Percentiles rank a stretch among this genome's conserved stretches.
phyloP scores from a whole-genome alignment of 1,140 invertebrate genomes.

The Drosophila asahinai region DNA sequence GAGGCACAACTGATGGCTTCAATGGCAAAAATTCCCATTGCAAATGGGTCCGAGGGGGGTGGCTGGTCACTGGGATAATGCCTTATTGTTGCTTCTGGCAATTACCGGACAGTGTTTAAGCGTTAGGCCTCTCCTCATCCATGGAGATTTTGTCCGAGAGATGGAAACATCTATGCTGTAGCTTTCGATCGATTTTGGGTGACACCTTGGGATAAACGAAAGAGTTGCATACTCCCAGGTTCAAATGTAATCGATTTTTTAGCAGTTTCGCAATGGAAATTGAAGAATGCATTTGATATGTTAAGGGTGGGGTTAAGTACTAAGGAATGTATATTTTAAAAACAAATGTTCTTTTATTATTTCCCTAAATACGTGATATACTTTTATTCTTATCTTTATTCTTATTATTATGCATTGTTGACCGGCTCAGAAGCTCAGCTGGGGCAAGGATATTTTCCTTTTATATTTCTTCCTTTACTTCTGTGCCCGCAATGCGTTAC shows the following conservation, averaged over 20 bases:
- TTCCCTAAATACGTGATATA: too few species aligned
- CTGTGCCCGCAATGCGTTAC: constrained; percentile 60
- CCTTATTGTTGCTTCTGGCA: constrained; percentile 52
- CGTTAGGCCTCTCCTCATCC: constrained; percentile 46
- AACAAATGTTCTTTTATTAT: too few species aligned
- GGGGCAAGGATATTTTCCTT: not conserved
- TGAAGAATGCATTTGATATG: too few species aligned
- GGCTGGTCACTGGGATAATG: constrained; percentile 7
- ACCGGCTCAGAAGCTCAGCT: not conserved
- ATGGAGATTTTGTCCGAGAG: constrained; percentile 54
- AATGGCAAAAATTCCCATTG: constrained; percentile 67
- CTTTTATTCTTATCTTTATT: too few species aligned
- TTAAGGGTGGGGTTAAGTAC: too few species aligned
- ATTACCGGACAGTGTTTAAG: constrained; percentile 64
- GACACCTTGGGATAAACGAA: constrained; percentile 54
- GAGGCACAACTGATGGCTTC: constrained; percentile 72
- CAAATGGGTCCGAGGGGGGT: constrained; percentile 10
- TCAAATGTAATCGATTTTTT: not conserved
- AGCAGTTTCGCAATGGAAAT: too few species aligned
- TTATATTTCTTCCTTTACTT: constrained; percentile 3
- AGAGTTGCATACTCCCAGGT: constrained; percentile 36
- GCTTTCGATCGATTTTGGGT: constrained; percentile 43
- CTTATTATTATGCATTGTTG: constrained; percentile 7
- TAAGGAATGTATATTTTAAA: too few species aligned
- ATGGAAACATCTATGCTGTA: constrained; percentile 8